phyloP scores from a whole-genome alignment of 2,113 vertebrate species.

The human region GRCh38 chr1:30599501-30600000 shows the following conservation, averaged over 20 bases:
- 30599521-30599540: background rate
- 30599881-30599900: background rate
- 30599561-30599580: constrained; percentile 65
- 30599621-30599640: background rate
- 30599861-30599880: background rate
- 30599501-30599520: background rate
- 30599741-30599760: fast-evolving
- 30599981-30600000: too few relatives aligned
- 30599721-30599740: background rate
- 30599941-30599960: background rate
- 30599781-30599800: background rate
- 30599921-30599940: background rate
- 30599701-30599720: background rate
- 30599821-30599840: background rate
- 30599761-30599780: background rate
- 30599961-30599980: background rate
- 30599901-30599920: background rate
- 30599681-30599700: fast-evolving
- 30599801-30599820: background rate
- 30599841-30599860: too few relatives aligned
- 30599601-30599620: constrained; percentile 56
- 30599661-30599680: background rate
- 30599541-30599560: background rate
- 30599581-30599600: constrained; percentile 46
- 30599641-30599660: background rate